phyloP scores from a whole-genome alignment of 2,888 invertebrate species.

The Leucophenga maculata region DNA sequence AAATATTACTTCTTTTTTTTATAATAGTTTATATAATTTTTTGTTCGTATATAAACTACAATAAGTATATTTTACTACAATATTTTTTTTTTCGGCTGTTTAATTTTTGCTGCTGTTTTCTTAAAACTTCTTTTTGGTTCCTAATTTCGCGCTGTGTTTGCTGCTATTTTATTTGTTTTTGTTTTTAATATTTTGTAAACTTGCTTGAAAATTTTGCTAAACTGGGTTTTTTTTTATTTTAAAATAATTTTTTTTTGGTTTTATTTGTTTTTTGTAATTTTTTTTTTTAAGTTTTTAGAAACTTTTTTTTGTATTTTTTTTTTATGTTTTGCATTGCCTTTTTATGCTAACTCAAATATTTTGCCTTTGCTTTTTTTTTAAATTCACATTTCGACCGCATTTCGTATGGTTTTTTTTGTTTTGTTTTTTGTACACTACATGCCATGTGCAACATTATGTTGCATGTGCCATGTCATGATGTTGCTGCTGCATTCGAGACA shows the following conservation, averaged over 20 bases:
- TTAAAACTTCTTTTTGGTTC: slow-evolving; percentile 28
- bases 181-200: slow-evolving; percentile 6
- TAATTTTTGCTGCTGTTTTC: slow-evolving; percentile 23
- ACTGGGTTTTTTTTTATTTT: slow-evolving; percentile 55
- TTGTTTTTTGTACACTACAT: slow-evolving; percentile 9
- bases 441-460: neutral
- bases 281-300: slow-evolving; percentile 30
- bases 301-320: slow-evolving; percentile 38
- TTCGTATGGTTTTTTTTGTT: too few species aligned
- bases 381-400: too few species aligned
- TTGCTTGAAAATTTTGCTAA: slow-evolving; percentile 58
- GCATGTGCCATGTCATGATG: slow-evolving; percentile 42
- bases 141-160: slow-evolving; percentile 29
- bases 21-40: slow-evolving; percentile 30
- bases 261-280: slow-evolving; percentile 35
- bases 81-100: slow-evolving; percentile 45
- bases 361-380: slow-evolving; percentile 5
- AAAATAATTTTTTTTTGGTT: slow-evolving; percentile 43
- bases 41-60: slow-evolving; percentile 34
- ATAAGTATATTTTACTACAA: slow-evolving; percentile 61
- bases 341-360: slow-evolving; percentile 51
- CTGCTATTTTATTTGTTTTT: neutral
- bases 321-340: slow-evolving; percentile 44
- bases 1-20: too few species aligned
- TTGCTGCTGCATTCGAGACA: slow-evolving; percentile 24